Conservation (phyloP, 2,888 invertebrate species). For the Craniophora ligustri region DNA sequence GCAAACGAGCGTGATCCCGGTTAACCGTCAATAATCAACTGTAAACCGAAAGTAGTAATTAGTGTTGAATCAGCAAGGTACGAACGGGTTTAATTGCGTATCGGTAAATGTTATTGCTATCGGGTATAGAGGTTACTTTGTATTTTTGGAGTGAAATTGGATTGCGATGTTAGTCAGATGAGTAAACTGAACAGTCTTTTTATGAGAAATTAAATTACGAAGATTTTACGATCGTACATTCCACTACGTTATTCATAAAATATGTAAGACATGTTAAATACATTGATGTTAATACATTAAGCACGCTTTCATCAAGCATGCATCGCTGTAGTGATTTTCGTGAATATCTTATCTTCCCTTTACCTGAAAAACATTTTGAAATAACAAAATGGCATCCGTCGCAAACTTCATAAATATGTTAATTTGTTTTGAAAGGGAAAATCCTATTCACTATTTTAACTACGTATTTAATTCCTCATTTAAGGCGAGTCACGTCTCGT, state of each 20-base stretch:
- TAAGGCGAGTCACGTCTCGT: slow-evolving; percentile 45
- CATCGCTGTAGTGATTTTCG: too few relatives aligned
- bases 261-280: neutral
- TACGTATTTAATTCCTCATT: slow-evolving; percentile 37
- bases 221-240: too few relatives aligned
- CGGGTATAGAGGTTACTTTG: neutral
- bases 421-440: slow-evolving; percentile 39
- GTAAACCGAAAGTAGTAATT: slow-evolving; percentile 64
- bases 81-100: slow-evolving; percentile 49
- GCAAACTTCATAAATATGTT: slow-evolving; percentile 37
- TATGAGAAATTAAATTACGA: too few relatives aligned
- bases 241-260: too few relatives aligned
- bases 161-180: too few relatives aligned
- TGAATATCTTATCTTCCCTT: too few relatives aligned
- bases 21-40: slow-evolving; percentile 59
- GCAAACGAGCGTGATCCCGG: slow-evolving; percentile 53
- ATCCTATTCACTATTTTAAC: slow-evolving; percentile 28
- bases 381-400: neutral
- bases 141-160: too few relatives aligned
- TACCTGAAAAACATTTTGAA: too few relatives aligned
- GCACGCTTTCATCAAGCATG: too few relatives aligned
- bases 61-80: slow-evolving; percentile 62
- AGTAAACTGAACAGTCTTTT: too few relatives aligned
- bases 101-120: slow-evolving; percentile 6
- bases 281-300: too few relatives aligned